Percentiles rank a stretch among this genome's conserved stretches.
Evolutionary conservation across 2,888 invertebrate genomes (phyloP).

Genomic region (Idaea aversata): DNA sequence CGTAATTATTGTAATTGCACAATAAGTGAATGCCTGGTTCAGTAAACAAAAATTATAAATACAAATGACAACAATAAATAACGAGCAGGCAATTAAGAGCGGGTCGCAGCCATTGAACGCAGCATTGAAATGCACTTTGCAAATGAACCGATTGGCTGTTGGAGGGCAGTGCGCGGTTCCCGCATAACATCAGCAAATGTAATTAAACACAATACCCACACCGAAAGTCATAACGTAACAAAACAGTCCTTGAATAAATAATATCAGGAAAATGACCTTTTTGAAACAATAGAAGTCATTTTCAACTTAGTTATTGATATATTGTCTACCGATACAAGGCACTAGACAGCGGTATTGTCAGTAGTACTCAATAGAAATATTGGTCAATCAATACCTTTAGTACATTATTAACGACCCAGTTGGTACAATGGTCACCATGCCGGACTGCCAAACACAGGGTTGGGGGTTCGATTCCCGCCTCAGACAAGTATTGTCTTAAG

Average conservation of each 20-base stretch:
- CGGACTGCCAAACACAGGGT: too few species aligned
- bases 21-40: slow-evolving; percentile 42
- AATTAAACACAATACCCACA: slow-evolving; percentile 54
- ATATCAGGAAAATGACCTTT: background rate
- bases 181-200: slow-evolving; percentile 53
- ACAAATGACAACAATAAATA: slow-evolving; percentile 74
- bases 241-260: background rate
- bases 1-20: slow-evolving; percentile 32
- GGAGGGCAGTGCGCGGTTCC: slow-evolving; percentile 36
- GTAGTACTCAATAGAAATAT: too few species aligned
- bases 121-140: slow-evolving; percentile 79
- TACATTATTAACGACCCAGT: too few species aligned
- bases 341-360: too few species aligned
- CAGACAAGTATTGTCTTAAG: too few species aligned
- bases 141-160: slow-evolving; percentile 68
- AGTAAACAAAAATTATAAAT: slow-evolving; percentile 59
- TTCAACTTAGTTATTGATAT: too few species aligned
- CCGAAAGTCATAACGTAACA: background rate
- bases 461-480: too few species aligned
- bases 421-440: too few species aligned
- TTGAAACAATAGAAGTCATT: too few species aligned
- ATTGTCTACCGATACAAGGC: too few species aligned
- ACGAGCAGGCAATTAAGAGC: slow-evolving; percentile 69
- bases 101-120: slow-evolving; percentile 67
- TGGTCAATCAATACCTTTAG: too few species aligned